phyloP scores from a whole-genome alignment of 2,797 vertebrate species.

The Enteromius trimaculatus region DNA sequence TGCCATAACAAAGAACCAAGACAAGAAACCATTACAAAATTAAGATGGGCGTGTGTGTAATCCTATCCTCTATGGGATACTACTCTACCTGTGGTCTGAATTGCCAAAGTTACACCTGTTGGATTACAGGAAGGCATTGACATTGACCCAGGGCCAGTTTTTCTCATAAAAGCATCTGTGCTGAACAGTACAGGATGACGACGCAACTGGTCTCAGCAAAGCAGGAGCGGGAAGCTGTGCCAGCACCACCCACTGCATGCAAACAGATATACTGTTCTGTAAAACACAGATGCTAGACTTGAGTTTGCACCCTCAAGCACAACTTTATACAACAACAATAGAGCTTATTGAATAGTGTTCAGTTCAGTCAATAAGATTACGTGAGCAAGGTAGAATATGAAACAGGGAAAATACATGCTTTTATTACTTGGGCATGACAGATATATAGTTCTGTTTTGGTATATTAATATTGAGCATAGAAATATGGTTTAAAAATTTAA shows the following conservation, averaged over 20 bases:
- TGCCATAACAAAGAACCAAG: slow-evolving; percentile 50
- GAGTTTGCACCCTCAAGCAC: slow-evolving; percentile 14
- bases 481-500: neutral
- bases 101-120: slow-evolving; percentile 60
- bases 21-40: slow-evolving; percentile 56
- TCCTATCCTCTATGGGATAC: slow-evolving; percentile 63
- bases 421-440: neutral
- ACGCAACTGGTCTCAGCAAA: neutral
- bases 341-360: slow-evolving; percentile 50
- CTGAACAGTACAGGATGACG: neutral
- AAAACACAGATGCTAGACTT: neutral
- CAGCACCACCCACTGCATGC: neutral
- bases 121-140: slow-evolving; percentile 29
- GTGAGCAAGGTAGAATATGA: neutral
- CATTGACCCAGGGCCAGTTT: slow-evolving; percentile 21
- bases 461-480: neutral
- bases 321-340: slow-evolving; percentile 34
- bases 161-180: neutral
- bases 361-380: neutral
- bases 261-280: slow-evolving; percentile 13
- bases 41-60: slow-evolving; percentile 69
- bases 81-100: slow-evolving; percentile 59
- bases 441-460: neutral
- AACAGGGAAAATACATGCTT: neutral
- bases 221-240: neutral